Base-by-base conservation (phyloP, 1,140 invertebrate genomes). In the Bradysia coprophila region DNA sequence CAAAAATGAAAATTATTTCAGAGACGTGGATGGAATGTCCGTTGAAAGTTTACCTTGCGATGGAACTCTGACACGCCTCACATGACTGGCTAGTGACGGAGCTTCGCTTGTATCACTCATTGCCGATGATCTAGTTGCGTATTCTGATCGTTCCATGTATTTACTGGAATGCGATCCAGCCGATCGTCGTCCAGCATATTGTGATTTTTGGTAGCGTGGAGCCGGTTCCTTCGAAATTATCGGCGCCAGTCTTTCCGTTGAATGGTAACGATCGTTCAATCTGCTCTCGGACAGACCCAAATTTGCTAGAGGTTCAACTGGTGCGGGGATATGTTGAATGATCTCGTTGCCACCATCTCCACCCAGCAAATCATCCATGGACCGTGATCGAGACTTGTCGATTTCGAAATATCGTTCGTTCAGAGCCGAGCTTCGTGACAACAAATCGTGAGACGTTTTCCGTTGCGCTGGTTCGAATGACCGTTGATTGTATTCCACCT, bases 81-180 rank as follows among this genome's bases (percentile, higher is more conserved):
- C 88, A 54, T 93, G 90, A 3, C 85, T 90, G 1, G 89, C 87
- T 16, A 93, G 58, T 20, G 85, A 90, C 4, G 88, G 88, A 0
- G 90, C 86, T 69, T 94, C 89, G 38, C 85, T 90, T 0, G 88
- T 93, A 52, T 93, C 89, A 5, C 85, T 90, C 79, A 93, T 81
- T 9, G 87, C 90, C 19, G 88, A 93, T 1, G 84, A 88, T 28
- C 70, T 65, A 38, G 45, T 61, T 9, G 54, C 55, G 20, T 60
- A 60, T 36, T 61, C 58, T 9, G 56, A 55, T 43, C 60, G 57
- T 36, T 60, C 57, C 45, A 57, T 54, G 19, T 58, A 60, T 41
- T 83, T 72, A 56, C 81, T 88, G 0, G 82, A 87, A 52, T 89
- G 85, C 36, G 78, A 82, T n/a, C 81, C 80, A 3, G 77, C 79